Base-by-base conservation (phyloP, 2,888 invertebrate species). In the Scaptomyza cyrtandrae region DNA sequence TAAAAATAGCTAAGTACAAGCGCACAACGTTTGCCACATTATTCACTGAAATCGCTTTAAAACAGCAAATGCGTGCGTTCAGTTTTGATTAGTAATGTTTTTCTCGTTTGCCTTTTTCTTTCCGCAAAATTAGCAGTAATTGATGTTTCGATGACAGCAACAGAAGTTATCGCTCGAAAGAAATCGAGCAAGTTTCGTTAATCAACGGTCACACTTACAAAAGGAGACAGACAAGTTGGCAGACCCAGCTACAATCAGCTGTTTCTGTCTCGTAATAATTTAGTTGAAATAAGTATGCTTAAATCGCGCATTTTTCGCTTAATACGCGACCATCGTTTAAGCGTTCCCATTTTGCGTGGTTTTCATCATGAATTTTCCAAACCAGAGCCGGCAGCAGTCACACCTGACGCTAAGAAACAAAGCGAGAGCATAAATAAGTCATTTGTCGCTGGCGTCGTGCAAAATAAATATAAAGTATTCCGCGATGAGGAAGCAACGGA, bases 391-490 rank as follows among this genome's bases (percentile, higher is more conserved):
- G 11, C 6, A 1, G 1, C 29, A 65, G 6, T 13, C 56, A 13
- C 49, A 6, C 6, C 14, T 0, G 60, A 57, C 1, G 29, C 7
- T 9, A 68, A 58, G 1, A 33, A 59, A 43, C 24, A 59, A 13
- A 13, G 6, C 27, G 29, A 57, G 49, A 35, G 11, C 4, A 1
- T 33, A 13, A 63, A 41, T 6, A 24, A 39, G 7, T 64, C 58
- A 37, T 77, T 85, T 58, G 86, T 93, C 45, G 91, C 93, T 14
- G 93, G 93, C 45, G 93, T 93, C 37, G 92, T 95, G 71, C 90
- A 93, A 58, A 91, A 92, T 78, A 96, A 95, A 92, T 96, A 95
- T 89, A 94, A 95, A 92, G 91, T 95, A 71, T 96, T 96, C 90
- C 93, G 94, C 19, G 96, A 97, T 82, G 93, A 94, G 75, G 95